Percentiles rank a stretch among this genome's conserved stretches.
These are phyloP conservation scores for Amphimedon queenslandica DNA, from an alignment of 37 sponge, comb jelly and placozoan species.

Conservation along the genomic window DNA sequence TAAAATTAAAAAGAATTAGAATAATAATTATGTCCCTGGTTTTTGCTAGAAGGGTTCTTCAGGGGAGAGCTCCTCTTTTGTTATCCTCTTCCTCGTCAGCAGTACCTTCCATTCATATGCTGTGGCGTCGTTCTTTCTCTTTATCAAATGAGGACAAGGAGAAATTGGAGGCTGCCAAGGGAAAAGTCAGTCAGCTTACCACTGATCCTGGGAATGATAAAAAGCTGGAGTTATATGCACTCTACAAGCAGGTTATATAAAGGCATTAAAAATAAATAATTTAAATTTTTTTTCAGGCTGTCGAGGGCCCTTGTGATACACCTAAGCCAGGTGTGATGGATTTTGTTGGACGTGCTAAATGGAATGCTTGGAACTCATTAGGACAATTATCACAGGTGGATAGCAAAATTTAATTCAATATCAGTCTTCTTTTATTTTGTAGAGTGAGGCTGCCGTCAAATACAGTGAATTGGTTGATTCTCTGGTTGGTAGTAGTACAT, in stretches of 20 bases:
- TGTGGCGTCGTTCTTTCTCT: no score
- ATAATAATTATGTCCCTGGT: no score
- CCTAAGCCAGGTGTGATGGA: conserved; percentile 86
- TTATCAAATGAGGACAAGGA: no score
- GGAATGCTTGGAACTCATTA: conserved; percentile 86
- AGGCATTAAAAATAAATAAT: neutral
- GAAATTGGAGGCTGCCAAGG: conserved; percentile 72
- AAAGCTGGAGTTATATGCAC: conserved; percentile 88
- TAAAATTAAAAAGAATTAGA: no score
- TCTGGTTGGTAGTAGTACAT: conserved; percentile 30
- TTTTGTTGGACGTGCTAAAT: conserved; percentile 92
- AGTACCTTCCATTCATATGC: no score
- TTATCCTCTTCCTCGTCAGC: no score
- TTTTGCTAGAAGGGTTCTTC: no score
- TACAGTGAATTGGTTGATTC: conserved; percentile 67
- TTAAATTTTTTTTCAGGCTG: conserved; percentile 50
- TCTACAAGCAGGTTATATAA: conserved; percentile 97
- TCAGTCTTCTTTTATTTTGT: neutral
- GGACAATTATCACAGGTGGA: conserved; percentile 58
- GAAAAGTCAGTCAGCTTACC: conserved; percentile 53
- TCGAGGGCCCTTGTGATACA: conserved; percentile 76
- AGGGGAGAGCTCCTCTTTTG: no score
- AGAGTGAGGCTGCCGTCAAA: conserved; percentile 57
- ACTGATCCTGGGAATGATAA: conserved; percentile 90
- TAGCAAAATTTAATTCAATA: neutral